Conservation (phyloP, 1,140 invertebrate species). For the Drosophila aff. region DNA sequence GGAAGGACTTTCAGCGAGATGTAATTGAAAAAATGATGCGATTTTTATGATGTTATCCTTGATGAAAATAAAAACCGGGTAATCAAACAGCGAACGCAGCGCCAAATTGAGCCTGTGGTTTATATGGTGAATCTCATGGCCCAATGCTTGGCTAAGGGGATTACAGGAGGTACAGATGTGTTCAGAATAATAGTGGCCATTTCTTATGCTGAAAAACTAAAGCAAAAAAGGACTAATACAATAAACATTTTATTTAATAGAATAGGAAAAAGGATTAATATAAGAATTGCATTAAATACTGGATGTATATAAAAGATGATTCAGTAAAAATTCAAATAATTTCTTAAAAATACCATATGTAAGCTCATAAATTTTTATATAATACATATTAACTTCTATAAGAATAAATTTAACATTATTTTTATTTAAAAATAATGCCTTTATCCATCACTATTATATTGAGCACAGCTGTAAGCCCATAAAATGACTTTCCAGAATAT, state of each 20-base stretch:
- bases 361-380: not conserved
- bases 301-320: no score
- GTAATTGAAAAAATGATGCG: constrained; percentile 80
- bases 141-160: constrained; percentile 38
- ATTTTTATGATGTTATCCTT: constrained; percentile 78
- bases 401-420: not conserved
- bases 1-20: constrained; percentile 16
- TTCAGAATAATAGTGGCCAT: constrained; percentile 1
- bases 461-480: not conserved
- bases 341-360: not conserved
- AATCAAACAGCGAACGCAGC: constrained; percentile 64
- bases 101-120: constrained; percentile 70
- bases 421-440: not conserved
- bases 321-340: not conserved
- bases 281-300: no score
- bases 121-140: constrained; percentile 48
- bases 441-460: not conserved
- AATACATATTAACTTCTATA: not conserved
- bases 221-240: not conserved
- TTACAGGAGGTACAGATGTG: constrained; percentile 28
- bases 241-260: not conserved
- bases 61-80: constrained; percentile 73
- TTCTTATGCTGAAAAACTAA: not conserved
- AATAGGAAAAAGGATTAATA: no score
- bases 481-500: constrained; percentile 2